phyloP scores from a whole-genome alignment of 2,797 vertebrate genomes.

The Trachurus trachurus region DNA sequence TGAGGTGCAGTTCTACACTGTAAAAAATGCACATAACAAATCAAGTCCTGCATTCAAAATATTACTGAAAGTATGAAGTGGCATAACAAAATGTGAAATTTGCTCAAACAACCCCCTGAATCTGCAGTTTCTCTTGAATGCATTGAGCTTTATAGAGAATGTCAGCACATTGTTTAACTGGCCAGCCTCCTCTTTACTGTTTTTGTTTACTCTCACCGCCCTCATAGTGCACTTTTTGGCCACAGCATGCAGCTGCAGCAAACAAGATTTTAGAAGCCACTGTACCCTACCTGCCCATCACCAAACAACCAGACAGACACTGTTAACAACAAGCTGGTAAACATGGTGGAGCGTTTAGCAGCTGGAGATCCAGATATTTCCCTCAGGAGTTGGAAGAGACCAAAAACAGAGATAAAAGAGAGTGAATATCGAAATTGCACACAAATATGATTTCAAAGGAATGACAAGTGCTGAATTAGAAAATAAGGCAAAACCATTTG shows the following conservation, averaged over 20 bases:
- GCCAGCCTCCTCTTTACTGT: neutral
- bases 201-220: neutral
- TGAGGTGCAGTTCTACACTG: neutral
- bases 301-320: neutral
- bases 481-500: neutral
- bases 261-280: neutral
- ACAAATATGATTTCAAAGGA: neutral
- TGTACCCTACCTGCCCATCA: neutral
- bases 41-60: neutral
- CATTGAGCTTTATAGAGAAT: neutral
- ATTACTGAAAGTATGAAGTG: neutral
- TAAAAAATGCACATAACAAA: neutral
- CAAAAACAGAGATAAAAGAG: neutral
- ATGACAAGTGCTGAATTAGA: neutral
- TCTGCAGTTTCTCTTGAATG: neutral
- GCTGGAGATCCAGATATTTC: neutral
- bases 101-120: neutral
- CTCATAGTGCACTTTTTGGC: neutral
- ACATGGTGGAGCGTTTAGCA: neutral
- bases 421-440: neutral
- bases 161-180: conserved; percentile 4
- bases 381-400: neutral
- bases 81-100: neutral
- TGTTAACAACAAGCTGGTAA: neutral
- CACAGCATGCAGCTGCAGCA: conserved; percentile 10